These are phyloP conservation scores for Sebastes taczanowskii DNA, from an alignment of 2,797 vertebrate genomes.

Conservation along the genomic window DNA sequence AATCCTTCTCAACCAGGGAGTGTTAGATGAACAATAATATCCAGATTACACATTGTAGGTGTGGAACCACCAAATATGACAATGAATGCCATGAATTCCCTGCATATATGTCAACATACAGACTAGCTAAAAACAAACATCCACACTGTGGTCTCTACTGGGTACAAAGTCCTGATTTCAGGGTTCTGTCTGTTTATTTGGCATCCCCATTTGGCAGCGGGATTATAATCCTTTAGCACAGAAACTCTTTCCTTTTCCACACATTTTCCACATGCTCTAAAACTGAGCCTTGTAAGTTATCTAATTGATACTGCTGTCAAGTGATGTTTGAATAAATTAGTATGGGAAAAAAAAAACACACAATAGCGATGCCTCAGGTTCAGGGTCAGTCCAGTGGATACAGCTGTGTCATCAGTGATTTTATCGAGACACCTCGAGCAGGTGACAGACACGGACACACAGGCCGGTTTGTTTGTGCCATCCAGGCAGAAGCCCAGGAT, in stretches of 20 bases:
- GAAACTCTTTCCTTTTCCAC: neutral
- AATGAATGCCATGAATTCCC: constrained; percentile 12
- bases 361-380: neutral
- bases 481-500: constrained; percentile 42
- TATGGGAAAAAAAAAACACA: constrained; percentile 1
- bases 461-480: constrained; percentile 38
- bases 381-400: constrained; percentile 46
- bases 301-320: neutral
- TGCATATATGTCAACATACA: constrained; percentile 15
- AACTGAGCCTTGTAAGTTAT: neutral
- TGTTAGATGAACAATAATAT: neutral
- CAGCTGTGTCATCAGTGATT: constrained; percentile 58
- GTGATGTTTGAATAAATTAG: neutral
- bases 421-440: constrained; percentile 42
- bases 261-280: neutral
- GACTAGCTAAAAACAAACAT: constrained; percentile 13
- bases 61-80: constrained; percentile 17
- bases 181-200: constrained; percentile 41
- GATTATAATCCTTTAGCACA: constrained; percentile 9
- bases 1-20: neutral
- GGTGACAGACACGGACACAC: constrained; percentile 63
- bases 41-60: constrained; percentile 1
- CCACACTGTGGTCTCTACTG: constrained; percentile 8
- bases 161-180: constrained; percentile 68
- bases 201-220: neutral